Evolutionary conservation across 2,797 vertebrate genomes (phyloP).

Genomic region (Chiloscyllium punctatum): DNA sequence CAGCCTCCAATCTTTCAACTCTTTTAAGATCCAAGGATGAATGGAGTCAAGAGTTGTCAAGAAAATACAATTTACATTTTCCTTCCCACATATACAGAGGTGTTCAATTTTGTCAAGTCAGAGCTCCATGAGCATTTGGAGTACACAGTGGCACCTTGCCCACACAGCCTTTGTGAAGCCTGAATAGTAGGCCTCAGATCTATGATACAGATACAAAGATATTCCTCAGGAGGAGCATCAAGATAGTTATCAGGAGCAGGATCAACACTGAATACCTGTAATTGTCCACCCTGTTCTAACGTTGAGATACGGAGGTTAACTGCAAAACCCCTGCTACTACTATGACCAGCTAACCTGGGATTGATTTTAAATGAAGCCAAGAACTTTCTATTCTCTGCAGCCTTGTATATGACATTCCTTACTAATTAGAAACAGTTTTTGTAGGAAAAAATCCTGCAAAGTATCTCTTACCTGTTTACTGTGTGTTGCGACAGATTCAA

Average conservation of each 20-base stretch:
- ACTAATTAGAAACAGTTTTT: neutral
- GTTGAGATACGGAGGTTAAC: neutral
- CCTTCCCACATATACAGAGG: neutral
- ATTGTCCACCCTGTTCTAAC: neutral
- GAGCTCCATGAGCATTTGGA: no score
- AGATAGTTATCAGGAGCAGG: neutral
- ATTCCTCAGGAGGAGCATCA: neutral
- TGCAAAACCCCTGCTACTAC: neutral
- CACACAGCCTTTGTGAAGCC: neutral
- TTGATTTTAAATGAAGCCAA: neutral
- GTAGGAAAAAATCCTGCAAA: neutral
- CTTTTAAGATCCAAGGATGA: neutral
- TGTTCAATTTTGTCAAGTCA: no score
- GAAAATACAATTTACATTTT: neutral
- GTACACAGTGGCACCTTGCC: neutral
- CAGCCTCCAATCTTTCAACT: neutral
- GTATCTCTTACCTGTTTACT: constrained; percentile 61
- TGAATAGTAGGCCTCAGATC: neutral
- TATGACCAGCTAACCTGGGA: neutral
- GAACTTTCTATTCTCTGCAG: no score
- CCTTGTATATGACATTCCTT: neutral
- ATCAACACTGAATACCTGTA: neutral
- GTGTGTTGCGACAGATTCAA: constrained; percentile 58
- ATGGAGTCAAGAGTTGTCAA: neutral
- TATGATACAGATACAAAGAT: neutral